These are phyloP conservation scores for Irena cyanogastra DNA, from an alignment of 2,113 vertebrate species.

Conservation along the genomic window DNA sequence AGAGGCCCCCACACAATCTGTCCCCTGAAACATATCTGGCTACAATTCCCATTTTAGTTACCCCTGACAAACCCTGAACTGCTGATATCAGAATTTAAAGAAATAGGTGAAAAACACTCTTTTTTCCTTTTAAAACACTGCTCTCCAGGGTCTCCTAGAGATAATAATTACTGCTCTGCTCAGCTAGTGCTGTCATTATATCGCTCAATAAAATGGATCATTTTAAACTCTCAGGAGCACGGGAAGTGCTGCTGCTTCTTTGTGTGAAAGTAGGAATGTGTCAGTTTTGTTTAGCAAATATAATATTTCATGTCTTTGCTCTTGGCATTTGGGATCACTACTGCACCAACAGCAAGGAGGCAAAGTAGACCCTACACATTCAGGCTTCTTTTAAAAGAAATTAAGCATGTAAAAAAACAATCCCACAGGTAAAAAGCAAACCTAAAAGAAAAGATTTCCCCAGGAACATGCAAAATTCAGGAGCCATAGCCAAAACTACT, in stretches of 20 bases:
- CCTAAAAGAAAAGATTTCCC: background rate
- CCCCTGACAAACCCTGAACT: constrained; percentile 52
- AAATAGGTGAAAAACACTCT: constrained; percentile 71
- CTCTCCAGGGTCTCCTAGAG: constrained; percentile 68
- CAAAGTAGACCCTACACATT: background rate
- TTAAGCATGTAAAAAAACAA: background rate
- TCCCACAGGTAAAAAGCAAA: background rate
- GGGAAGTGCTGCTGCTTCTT: constrained; percentile 54
- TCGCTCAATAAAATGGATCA: constrained; percentile 77
- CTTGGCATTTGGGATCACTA: background rate
- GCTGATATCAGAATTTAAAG: constrained; percentile 57
- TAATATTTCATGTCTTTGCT: constrained; percentile 61
- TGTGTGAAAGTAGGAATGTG: constrained; percentile 61
- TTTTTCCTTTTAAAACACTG: constrained; percentile 72
- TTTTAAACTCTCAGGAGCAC: constrained; percentile 65
- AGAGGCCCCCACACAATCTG: background rate
- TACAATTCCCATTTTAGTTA: constrained; percentile 35
- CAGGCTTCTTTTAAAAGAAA: constrained; percentile 17
- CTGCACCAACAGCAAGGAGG: constrained; percentile 17
- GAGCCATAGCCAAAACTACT: background rate
- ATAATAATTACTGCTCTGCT: constrained; percentile 74
- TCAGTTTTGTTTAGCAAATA: constrained; percentile 76
- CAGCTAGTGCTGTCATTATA: constrained; percentile 66
- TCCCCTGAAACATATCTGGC: background rate
- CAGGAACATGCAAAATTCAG: background rate